A percentile compares a stretch with the other conserved stretches of the same genome.
Evolutionary conservation across 2,888 invertebrate genomes (phyloP).

Genomic region (Drosophila anomalata): DNA sequence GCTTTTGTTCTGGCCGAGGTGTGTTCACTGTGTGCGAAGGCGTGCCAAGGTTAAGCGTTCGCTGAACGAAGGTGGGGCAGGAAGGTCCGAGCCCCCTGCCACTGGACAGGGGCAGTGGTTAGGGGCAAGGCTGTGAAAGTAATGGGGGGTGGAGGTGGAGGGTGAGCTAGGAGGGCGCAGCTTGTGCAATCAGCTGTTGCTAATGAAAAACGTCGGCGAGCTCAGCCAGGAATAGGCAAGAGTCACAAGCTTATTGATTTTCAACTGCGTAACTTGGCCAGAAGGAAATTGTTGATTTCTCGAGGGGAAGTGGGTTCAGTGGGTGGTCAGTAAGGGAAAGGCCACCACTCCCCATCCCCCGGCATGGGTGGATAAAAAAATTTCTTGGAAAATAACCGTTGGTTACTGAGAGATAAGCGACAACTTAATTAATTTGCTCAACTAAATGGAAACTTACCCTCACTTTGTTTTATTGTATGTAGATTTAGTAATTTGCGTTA

Average conservation of each 20-base stretch:
- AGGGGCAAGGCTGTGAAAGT: constrained; percentile 10
- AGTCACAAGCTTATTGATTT: constrained; percentile 50
- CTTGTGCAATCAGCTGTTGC: constrained; percentile 78
- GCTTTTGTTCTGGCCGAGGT: constrained; percentile 17
- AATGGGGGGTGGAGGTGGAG: background rate
- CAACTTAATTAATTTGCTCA: constrained; percentile 42
- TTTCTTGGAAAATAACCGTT: constrained; percentile 18
- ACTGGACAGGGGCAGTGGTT: constrained; percentile 20
- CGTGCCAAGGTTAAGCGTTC: constrained; percentile 66
- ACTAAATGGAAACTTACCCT: constrained; percentile 44
- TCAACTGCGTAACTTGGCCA: constrained; percentile 36
- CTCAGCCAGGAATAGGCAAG: constrained; percentile 31
- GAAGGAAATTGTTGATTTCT: constrained; percentile 16
- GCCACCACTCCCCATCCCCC: background rate
- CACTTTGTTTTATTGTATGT: constrained; percentile 27
- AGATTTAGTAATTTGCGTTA: constrained; percentile 27
- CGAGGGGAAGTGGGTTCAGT: background rate
- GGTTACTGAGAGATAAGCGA: constrained; percentile 18
- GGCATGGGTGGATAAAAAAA: background rate
- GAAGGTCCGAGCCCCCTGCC: constrained; percentile 11
- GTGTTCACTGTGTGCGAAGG: constrained; percentile 42
- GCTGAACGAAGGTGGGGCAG: constrained; percentile 22
- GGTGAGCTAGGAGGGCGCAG: constrained; percentile 51
- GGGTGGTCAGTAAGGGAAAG: background rate
- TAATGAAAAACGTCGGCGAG: constrained; percentile 68